Evolutionary conservation across 2,888 invertebrate species (phyloP).

Genomic region (Scaptodrosophila latifasciaeformis): DNA sequence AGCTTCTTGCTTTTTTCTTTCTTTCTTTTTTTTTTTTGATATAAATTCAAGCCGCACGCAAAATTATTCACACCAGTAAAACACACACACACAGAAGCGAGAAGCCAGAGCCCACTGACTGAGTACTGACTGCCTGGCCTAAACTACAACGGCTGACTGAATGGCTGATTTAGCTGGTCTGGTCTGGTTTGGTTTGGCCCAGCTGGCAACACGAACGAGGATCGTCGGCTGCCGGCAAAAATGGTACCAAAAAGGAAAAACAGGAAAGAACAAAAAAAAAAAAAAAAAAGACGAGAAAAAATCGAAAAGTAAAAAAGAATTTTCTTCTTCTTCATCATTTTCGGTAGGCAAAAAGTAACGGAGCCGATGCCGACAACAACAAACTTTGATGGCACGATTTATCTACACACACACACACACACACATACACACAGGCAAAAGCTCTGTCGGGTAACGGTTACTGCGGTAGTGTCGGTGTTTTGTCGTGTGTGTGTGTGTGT

Average conservation of each 20-base stretch:
- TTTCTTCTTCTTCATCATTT: too few relatives aligned
- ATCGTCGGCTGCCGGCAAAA: conserved; percentile 60
- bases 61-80: conserved; percentile 34
- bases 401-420: conserved; percentile 5
- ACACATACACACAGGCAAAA: too few relatives aligned
- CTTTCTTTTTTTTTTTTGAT: too few relatives aligned
- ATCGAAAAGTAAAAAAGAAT: neutral
- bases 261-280: conserved; percentile 4
- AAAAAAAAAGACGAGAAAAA: conserved; percentile 17
- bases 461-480: too few relatives aligned
- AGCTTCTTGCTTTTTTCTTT: too few relatives aligned
- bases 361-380: conserved; percentile 11
- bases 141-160: conserved; percentile 36
- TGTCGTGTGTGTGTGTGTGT: too few relatives aligned
- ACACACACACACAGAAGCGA: conserved; percentile 35
- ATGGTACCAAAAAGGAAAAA: conserved; percentile 17
- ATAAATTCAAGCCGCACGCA: neutral
- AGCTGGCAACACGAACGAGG: conserved; percentile 33
- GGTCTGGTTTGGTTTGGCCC: conserved; percentile 27
- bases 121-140: too few relatives aligned
- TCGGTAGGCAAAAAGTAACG: conserved; percentile 32
- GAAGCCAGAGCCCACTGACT: too few relatives aligned
- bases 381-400: conserved; percentile 27
- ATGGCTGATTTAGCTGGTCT: conserved; percentile 32
- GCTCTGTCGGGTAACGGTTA: too few relatives aligned